Conservation (phyloP, 2,113 vertebrate genomes). For the Aramus guarauna region DNA sequence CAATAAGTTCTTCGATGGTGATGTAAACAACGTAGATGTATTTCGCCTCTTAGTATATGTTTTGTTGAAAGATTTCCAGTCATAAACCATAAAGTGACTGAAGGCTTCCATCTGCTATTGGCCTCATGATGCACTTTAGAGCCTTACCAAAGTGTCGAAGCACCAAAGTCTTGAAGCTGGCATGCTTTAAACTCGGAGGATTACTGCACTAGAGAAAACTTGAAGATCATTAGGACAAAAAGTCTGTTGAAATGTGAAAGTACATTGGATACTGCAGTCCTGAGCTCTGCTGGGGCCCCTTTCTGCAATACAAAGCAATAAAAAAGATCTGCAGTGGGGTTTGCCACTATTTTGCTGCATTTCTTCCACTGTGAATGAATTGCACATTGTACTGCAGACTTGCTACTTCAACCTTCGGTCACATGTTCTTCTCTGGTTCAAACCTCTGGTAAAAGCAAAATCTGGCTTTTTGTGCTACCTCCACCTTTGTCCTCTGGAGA, state of each 20-base stretch:
- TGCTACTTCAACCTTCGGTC: neutral
- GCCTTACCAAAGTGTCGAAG: neutral
- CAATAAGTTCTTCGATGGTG: neutral
- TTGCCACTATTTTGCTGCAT: neutral
- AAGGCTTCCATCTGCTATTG: neutral
- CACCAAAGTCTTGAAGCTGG: neutral
- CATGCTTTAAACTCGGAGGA: neutral
- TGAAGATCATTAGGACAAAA: neutral
- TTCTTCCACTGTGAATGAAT: constrained; percentile 6
- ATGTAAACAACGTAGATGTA: neutral
- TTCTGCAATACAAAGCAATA: constrained; percentile 10
- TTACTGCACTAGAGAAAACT: neutral
- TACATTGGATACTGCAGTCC: neutral
- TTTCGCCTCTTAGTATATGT: neutral
- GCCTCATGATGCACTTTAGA: neutral
- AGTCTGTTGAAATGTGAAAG: constrained; percentile 23
- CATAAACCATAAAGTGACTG: neutral
- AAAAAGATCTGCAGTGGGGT: neutral
- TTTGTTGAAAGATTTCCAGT: neutral
- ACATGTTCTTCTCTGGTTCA: neutral
- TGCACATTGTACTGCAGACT: neutral
- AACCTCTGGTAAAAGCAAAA: neutral
- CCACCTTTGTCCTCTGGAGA: neutral
- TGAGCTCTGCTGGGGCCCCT: neutral
- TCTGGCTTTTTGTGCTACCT: neutral